Conservation (phyloP, 2,113 vertebrate species). For the Anolis sagrei region DNA sequence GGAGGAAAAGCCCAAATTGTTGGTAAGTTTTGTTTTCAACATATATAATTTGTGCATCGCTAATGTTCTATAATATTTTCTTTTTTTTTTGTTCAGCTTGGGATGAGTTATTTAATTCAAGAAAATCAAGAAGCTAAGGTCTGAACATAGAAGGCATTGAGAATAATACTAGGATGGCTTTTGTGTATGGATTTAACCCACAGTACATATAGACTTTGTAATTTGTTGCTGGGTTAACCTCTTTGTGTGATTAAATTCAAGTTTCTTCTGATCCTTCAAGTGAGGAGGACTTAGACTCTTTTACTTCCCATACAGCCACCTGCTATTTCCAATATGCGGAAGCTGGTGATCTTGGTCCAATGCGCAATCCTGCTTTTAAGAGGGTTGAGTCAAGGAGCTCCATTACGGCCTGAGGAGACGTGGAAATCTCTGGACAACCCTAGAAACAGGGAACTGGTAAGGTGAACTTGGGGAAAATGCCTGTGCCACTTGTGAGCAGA, state of each 20-base stretch:
- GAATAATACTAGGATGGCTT: background rate
- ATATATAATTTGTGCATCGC: background rate
- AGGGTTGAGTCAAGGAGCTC: slow-evolving; percentile 45
- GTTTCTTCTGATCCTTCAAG: background rate
- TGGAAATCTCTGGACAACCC: slow-evolving; percentile 78
- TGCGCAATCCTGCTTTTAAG: slow-evolving; percentile 43
- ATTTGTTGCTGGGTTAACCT: background rate
- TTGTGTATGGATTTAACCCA: background rate
- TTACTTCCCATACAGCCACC: slow-evolving; percentile 5
- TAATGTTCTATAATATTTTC: background rate
- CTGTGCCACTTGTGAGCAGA: background rate
- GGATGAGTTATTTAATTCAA: background rate
- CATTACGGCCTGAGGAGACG: slow-evolving; percentile 64
- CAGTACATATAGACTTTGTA: background rate
- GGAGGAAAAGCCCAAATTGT: slow-evolving; percentile 53
- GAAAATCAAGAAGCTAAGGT: background rate
- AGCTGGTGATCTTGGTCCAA: slow-evolving; percentile 57
- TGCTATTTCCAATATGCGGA: slow-evolving; percentile 56
- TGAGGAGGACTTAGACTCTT: background rate
- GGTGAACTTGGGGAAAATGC: slow-evolving; percentile 32
- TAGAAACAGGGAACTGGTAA: slow-evolving; percentile 78
- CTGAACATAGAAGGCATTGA: background rate
- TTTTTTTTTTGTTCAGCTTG: background rate
- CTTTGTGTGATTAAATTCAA: background rate
- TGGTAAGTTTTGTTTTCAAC: slow-evolving; percentile 70